Evolutionary conservation across 2,888 invertebrate species (phyloP), one percentile per base, ranked within the genome.

Genomic region (Eilema sororculum): DNA sequence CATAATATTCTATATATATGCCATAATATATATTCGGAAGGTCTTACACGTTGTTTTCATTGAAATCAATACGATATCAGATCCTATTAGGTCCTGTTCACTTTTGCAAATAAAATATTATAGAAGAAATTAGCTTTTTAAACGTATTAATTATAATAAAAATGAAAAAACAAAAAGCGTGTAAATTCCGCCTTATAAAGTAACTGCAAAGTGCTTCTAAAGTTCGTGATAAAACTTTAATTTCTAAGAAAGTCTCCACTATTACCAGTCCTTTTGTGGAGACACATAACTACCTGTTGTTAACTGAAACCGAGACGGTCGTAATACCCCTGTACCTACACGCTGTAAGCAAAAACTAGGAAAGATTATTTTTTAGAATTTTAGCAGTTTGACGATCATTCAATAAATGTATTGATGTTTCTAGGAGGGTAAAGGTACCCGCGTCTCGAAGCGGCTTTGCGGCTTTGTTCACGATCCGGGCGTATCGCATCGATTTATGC

Each of bases 401-500:
- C 41, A 66, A 74, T 76, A 75, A 30, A 74, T 69, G 66, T 75
- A 73, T 82, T 60, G 41, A 52, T 62, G 76, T 77, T 71, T 59
- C 67, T 72, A 70, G 73, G 76, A 78, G 80, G 79, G 79, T 75
- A 71, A 69, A 72, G 71, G 72, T 79, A 78, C 37, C 87, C 87
- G 85, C 87, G 87, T 87, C 90, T 89, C 86, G 83, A 63, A 72
- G 73, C 82, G 73, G 70, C 87, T 88, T 88, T 89, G 92, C 89
- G 93, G 93, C 94, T 94, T 94, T 94, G 93, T 94, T 92, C 91
- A 83, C 89, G 89, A 91, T 90, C 89, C 87, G 86, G 87, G 88
- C 92, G 91, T 93, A 93, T 93, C 93, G 91, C 91, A 93, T 94
- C 93, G 93, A 94, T 94, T 94, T 93, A 93, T 93, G 91, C 93